Evolutionary conservation across 2,113 vertebrate genomes (phyloP), one percentile per base, ranked within the genome.

Genomic region (Regulus satrapa): DNA sequence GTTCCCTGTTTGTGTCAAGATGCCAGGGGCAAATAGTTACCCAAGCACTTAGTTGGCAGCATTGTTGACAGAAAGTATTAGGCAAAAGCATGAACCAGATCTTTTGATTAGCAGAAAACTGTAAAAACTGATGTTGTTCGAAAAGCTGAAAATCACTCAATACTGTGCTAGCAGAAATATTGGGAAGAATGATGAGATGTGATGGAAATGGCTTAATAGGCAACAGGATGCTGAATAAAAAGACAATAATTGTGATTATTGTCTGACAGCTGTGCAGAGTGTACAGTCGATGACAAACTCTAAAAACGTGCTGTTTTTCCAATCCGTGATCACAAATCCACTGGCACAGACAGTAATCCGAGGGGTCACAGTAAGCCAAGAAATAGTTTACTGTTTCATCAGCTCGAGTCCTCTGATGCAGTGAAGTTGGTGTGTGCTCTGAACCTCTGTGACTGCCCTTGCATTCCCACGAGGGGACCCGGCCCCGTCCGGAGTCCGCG

Each of bases 191-290:
- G 67, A 73, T 10, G 12, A 66, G 84, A 93, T 94, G 89, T 76
- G 77, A 87, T 93, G 48, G 78, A 93, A 94, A 87, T 83, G 81
- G 46, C 66, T 95, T 94, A 95, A 89, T 71, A 94, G 62, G 63
- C 89, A 96, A 91, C 73, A 79, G 74, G 87, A 85, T 89, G 71
- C 87, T 83, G 93, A 91, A 89, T 95, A 85, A 79, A 95, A 92
- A 85, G 93, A 81, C 40, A 95, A 85, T 95, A 91, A 95, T 91
- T 94, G 87, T 87, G 73, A 91, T 96, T 93, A 85, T 94, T 95
- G 89, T 87, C 87, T 97, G 89, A 78, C 93, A 96, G 81, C 93
- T 95, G 93, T 89, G 89, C 87, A 88, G 89, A 91, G 45, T 69
- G 15, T 68, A 32, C 73, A 73, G 87, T 83, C 10, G 1, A 73